Percentiles rank a stretch among this genome's conserved stretches.
Evolutionary conservation across 2,888 invertebrate genomes (phyloP).

Genomic region (Priocnemis perturbator): DNA sequence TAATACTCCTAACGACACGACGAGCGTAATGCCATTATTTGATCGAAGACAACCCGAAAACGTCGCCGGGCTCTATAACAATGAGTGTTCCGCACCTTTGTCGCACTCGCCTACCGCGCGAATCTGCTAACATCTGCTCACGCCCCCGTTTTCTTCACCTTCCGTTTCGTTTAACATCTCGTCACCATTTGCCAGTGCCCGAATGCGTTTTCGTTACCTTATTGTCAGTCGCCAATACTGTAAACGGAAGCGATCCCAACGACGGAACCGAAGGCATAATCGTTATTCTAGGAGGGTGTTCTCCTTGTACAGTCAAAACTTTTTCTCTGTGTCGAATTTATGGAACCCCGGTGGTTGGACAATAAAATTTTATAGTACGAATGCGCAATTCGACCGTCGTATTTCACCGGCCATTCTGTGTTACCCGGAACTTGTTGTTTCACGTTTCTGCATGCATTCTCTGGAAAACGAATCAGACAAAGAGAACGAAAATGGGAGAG

Average conservation of each 20-base stretch:
- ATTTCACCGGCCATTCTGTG: slow-evolving; percentile 4
- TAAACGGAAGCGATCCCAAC: not conserved
- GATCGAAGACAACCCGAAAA: slow-evolving; percentile 14
- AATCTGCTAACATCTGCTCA: not conserved
- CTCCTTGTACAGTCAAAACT: slow-evolving; percentile 5
- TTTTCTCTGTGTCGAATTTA: slow-evolving; percentile 8
- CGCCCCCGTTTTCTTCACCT: not conserved
- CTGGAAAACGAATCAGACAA: slow-evolving; percentile 30
- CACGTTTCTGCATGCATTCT: slow-evolving; percentile 49
- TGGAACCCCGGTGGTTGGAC: slow-evolving; percentile 30
- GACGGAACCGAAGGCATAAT: not conserved
- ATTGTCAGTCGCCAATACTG: not conserved
- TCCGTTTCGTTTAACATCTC: not conserved
- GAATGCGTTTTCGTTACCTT: not conserved
- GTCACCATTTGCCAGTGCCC: too few relatives aligned
- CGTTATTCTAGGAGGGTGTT: too few relatives aligned
- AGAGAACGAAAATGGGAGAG: not conserved
- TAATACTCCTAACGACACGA: slow-evolving; percentile 33
- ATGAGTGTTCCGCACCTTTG: not conserved
- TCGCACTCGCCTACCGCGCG: not conserved
- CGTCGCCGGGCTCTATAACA: not conserved
- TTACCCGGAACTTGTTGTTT: slow-evolving; percentile 46
- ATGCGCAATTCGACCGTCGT: not conserved
- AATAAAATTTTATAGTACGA: slow-evolving; percentile 31
- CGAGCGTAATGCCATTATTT: slow-evolving; percentile 54